Conservation (phyloP, 2,113 vertebrate species). For the Aptenodytes patagonicus region DNA sequence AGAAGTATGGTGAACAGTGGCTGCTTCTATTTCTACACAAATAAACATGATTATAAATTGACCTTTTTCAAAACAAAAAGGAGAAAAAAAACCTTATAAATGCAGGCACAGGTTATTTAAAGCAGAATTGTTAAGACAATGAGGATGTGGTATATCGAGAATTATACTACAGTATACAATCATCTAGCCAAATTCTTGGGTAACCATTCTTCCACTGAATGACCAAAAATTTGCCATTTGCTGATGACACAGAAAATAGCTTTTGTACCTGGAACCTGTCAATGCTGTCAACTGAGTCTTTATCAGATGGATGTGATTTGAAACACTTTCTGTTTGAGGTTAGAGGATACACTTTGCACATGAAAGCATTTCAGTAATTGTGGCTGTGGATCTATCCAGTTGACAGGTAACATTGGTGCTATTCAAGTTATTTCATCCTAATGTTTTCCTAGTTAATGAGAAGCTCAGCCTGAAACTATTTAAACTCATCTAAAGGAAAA, state of each 20-base stretch:
- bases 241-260: background rate
- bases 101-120: background rate
- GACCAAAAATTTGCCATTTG: background rate
- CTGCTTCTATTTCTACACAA: background rate
- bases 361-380: too few relatives aligned
- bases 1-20: background rate
- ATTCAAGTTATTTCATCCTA: too few relatives aligned
- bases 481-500: too few relatives aligned
- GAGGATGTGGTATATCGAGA: background rate
- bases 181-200: background rate
- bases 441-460: too few relatives aligned
- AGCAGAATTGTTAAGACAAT: background rate
- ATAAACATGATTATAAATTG: background rate
- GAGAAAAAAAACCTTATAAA: background rate
- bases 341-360: too few relatives aligned
- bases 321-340: too few relatives aligned
- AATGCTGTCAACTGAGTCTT: background rate
- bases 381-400: too few relatives aligned
- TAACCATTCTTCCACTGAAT: background rate
- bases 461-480: too few relatives aligned
- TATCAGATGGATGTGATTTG: too few relatives aligned
- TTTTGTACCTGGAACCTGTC: background rate
- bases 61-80: background rate
- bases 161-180: background rate
- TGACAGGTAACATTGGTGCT: too few relatives aligned